Evolutionary conservation across 2,113 vertebrate genomes (phyloP).

Genomic region (Otolemur garnettii): DNA sequence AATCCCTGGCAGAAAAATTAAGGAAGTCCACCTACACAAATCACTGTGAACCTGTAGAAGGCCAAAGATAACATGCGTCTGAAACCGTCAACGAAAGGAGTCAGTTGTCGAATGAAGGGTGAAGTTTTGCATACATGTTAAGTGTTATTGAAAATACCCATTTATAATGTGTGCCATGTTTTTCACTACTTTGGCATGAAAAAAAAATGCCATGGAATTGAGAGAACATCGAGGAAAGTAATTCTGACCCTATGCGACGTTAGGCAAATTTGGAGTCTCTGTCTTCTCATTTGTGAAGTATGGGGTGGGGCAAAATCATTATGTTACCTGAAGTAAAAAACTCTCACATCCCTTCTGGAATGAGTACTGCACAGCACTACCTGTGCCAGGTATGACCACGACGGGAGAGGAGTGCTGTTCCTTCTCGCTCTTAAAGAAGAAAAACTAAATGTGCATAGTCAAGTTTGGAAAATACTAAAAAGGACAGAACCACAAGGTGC

Average conservation of each 20-base stretch:
- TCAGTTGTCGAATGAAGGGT: background rate
- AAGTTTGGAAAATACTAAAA: background rate
- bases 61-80: background rate
- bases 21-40: background rate
- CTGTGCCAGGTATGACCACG: fast-evolving
- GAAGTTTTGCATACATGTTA: background rate
- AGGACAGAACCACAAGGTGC: no score
- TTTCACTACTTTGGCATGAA: background rate
- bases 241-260: background rate
- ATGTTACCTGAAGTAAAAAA: background rate
- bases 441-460: no score
- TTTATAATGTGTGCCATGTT: background rate
- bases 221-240: no score
- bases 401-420: no score
- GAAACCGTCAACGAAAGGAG: background rate
- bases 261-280: background rate
- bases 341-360: background rate
- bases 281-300: background rate
- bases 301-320: background rate
- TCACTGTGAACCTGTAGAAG: background rate
- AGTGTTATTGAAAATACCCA: background rate
- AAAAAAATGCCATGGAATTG: background rate
- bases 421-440: background rate
- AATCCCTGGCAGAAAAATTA: background rate
- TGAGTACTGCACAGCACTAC: fast-evolving